Evolutionary conservation across 2,888 invertebrate species (phyloP).

Genomic region (Liposcelis brunnea): DNA sequence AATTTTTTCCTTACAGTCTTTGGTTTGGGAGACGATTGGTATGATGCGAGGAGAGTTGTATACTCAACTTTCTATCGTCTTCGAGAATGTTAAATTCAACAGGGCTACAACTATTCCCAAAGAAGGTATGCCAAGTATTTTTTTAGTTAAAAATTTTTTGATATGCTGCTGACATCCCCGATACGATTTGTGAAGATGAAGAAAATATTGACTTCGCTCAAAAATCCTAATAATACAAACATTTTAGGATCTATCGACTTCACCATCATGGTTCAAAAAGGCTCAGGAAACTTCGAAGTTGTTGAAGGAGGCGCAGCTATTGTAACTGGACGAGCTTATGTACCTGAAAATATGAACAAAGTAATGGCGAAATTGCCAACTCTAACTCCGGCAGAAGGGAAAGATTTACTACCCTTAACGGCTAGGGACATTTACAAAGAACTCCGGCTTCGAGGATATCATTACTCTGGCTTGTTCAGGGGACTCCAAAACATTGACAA

Average conservation of each 20-base stretch:
- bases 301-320: constrained; percentile 50
- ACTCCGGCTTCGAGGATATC: constrained; percentile 33
- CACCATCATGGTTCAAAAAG: constrained; percentile 39
- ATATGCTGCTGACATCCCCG: neutral
- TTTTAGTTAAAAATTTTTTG: too few species aligned
- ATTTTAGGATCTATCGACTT: constrained; percentile 31
- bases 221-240: too few species aligned
- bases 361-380: constrained; percentile 32
- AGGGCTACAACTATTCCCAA: constrained; percentile 64
- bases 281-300: constrained; percentile 39
- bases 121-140: constrained; percentile 29
- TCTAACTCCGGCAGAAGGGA: constrained; percentile 25
- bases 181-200: too few species aligned
- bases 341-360: constrained; percentile 34
- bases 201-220: too few species aligned
- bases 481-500: constrained; percentile 37
- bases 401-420: constrained; percentile 32
- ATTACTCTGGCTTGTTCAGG: constrained; percentile 41
- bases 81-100: constrained; percentile 69
- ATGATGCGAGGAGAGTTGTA: constrained; percentile 45
- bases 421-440: constrained; percentile 29
- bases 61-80: constrained; percentile 57
- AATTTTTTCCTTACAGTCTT: constrained; percentile 24
- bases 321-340: constrained; percentile 48
- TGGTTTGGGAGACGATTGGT: constrained; percentile 64